Evolutionary conservation across 2,888 invertebrate species (phyloP), one percentile per base, ranked within the genome.

Genomic region (Empis stercorea): DNA sequence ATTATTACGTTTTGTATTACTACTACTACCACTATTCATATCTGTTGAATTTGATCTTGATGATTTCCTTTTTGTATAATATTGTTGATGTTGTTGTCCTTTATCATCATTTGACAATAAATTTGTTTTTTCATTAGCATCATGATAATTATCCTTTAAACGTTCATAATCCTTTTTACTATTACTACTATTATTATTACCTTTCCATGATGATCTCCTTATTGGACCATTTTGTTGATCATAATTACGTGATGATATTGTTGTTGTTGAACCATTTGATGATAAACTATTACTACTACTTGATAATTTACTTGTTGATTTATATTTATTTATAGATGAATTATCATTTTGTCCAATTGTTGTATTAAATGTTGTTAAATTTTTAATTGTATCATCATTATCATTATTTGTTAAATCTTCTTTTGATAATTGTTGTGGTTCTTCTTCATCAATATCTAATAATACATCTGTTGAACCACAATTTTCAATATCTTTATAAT

Each of bases 401-500:
- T n/a, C n/a, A n/a, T n/a, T n/a, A n/a, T n/a, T 3, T n/a, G 34
- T 34, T n/a, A 48, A 30, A 45, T 50, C 49, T 27, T 52, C 52
- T 20, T 49, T 52, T 32, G 49, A 52, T n/a, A n/a, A n/a, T n/a
- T 10, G 42, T n/a, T 27, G 5, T 20, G 9, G 20, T 20, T 20
- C 20, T 20, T 57, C 55, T 17, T 58, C 56, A 2, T 48, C 52
- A 14, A 54, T 50, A 10, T 56, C 55, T 3, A 65, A 45, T 4
- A 66, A 47, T 1, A 64, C 59, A 44, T 67, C 67, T 3, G 66
- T 66, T 47, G 66, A 66, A 16, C 62, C 60, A 53, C 61, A 63
- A 43, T 61, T 63, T 34, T 53, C 57, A 10, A 57, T 58, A 43
- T 61, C 62, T 38, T 49, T 50, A 48, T 63, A 59, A 16, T 61